Evolutionary conservation across 1,140 invertebrate species (phyloP).

Genomic region (Choristoneura fumiferana): DNA sequence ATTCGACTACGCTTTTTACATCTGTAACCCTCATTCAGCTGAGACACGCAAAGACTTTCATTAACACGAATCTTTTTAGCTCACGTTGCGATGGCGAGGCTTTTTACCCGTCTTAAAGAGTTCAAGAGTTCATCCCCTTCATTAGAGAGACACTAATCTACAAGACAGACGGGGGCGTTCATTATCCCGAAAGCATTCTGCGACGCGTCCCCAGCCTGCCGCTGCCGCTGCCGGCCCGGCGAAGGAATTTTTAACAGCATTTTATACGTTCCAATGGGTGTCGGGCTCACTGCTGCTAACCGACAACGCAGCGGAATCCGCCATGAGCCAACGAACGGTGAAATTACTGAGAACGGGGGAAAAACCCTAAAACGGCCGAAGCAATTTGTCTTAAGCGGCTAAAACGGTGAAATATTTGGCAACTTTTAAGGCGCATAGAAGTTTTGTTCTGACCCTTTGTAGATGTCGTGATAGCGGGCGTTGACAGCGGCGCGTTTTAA

Average conservation of each 20-base stretch:
- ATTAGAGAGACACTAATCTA: slow-evolving; percentile 16
- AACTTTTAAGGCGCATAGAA: slow-evolving; percentile 64
- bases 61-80: slow-evolving; percentile 3
- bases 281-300: neutral
- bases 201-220: too few species aligned
- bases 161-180: slow-evolving; percentile 8
- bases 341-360: slow-evolving; percentile 50
- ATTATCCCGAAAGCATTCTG: slow-evolving; percentile 17
- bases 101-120: slow-evolving; percentile 10
- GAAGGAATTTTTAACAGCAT: slow-evolving; percentile 15
- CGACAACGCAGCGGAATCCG: neutral
- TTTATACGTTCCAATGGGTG: slow-evolving; percentile 14
- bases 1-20: too few species aligned
- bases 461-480: slow-evolving; percentile 38
- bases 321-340: slow-evolving; percentile 39
- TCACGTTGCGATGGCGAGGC: neutral
- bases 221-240: neutral
- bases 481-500: slow-evolving; percentile 39
- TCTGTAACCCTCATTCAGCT: neutral
- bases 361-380: slow-evolving; percentile 43
- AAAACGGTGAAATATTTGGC: slow-evolving; percentile 65
- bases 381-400: slow-evolving; percentile 70
- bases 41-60: neutral
- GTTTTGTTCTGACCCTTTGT: slow-evolving; percentile 46
- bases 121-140: slow-evolving; percentile 13